Base-by-base conservation (phyloP, 35 echinoderm and acorn worm species). In the Ophiothrix spiculata region DNA sequence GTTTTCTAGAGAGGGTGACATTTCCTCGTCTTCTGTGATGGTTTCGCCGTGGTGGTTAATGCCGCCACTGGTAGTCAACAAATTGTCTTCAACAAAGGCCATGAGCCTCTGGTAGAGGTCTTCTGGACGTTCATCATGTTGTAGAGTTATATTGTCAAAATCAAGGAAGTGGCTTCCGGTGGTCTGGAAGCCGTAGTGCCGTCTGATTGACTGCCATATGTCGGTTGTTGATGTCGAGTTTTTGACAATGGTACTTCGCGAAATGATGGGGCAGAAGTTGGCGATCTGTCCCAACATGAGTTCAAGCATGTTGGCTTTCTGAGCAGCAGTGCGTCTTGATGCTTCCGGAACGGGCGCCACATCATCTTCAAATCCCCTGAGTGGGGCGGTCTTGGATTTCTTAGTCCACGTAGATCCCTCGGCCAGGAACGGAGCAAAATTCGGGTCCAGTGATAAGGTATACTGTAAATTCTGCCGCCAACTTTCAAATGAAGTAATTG, bases 401-500 rank as follows among this genome's bases (percentile, higher is more conserved):
- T 82, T 94, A 33, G 15, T 32, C 92, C 88, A 94, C 63, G 25
- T 74, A 6, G 15, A 37, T 25, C 34, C 39, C 1, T 88, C 81
- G 1, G 54, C 40, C 23, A 94, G 56, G 42, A 90, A 93, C 29
- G 80, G 80, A 10, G 92, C 75, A 86, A 94, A 94, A 73, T 79
- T 89, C 25, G 35, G 56, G 83, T 94, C 88, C 23, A 90, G 60
- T 3, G 80, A 89, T 77, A 94, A 75, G 15, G 92, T 94, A 81
- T 90, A 94, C 8, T 76, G 36, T 4, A 77, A 76, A 33, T 77
- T 87, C 36, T 46, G 64, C 23, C 39, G 0, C 64, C 85, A 77
- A 87, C 54, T 90, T 49, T 90, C 80, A 37, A 90, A 90, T 23
- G 88, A 83, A 40, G 75, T 83, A 1, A 90, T 35, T n/a, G n/a